A percentile compares a stretch with the other conserved stretches of the same genome.
Conservation (phyloP, 2,888 invertebrate species). For the Barypeithes pellucidus region DNA sequence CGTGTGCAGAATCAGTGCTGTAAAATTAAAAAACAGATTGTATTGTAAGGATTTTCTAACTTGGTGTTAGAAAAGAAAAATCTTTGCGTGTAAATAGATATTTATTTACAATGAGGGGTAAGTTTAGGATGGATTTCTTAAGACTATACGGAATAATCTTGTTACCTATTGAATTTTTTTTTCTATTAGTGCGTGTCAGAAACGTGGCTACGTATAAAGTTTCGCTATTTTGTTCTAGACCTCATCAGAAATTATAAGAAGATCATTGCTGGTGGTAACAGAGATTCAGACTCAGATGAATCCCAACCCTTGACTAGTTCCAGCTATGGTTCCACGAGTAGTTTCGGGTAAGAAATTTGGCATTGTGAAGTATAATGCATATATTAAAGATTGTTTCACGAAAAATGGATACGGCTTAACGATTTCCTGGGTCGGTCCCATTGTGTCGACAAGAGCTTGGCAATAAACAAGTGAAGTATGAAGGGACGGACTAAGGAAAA, state of each 20-base stretch:
- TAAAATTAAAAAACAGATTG: constrained; percentile 44
- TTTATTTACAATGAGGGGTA: constrained; percentile 53
- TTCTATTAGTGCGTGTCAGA: too few relatives aligned
- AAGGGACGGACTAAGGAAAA: too few relatives aligned
- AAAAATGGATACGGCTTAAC: too few relatives aligned
- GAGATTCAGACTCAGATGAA: constrained; percentile 67
- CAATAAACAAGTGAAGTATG: too few relatives aligned
- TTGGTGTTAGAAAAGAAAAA: constrained; percentile 6
- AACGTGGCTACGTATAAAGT: too few relatives aligned
- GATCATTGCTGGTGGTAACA: constrained; percentile 59
- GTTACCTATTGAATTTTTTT: too few relatives aligned
- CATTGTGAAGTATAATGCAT: neutral
- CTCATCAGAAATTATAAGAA: constrained; percentile 66
- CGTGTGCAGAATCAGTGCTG: constrained; percentile 53
- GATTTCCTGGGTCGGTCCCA: too few relatives aligned
- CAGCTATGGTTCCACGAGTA: constrained; percentile 66
- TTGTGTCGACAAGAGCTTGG: too few relatives aligned
- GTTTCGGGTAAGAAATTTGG: constrained; percentile 68
- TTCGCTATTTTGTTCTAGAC: constrained; percentile 61
- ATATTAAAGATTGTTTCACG: too few relatives aligned
- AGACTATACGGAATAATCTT: too few relatives aligned
- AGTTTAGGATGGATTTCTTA: constrained; percentile 9
- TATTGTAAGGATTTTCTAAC: constrained; percentile 11
- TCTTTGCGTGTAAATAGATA: constrained; percentile 14
- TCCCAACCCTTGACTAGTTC: constrained; percentile 69